These are phyloP conservation scores for Cheumatopsyche charites DNA, from an alignment of 1,140 invertebrate genomes.

Conservation along the genomic window DNA sequence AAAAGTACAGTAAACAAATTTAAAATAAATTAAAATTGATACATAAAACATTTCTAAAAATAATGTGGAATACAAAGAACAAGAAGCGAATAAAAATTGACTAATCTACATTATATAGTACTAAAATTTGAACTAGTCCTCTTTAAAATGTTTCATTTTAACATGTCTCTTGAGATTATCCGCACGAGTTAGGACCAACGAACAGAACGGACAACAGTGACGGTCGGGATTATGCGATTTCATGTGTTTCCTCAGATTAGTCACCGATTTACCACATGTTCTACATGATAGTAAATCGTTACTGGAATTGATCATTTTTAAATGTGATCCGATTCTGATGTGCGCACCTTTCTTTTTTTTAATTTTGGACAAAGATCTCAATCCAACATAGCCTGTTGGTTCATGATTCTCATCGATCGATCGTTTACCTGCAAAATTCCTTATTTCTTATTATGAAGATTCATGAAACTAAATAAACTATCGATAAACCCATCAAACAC, in stretches of 20 bases:
- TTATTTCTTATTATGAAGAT: conserved; percentile 4
- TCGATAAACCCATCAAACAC: no score
- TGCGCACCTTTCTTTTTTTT: conserved; percentile 18
- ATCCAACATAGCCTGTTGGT: conserved; percentile 30
- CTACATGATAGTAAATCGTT: conserved; percentile 61
- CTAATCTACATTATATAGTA: no score
- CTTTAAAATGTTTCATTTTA: conserved; percentile 69
- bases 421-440: conserved; percentile 43
- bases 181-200: conserved; percentile 70
- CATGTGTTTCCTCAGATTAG: conserved; percentile 74
- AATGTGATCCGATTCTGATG: conserved; percentile 2
- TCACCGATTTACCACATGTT: conserved; percentile 73
- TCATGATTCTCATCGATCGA: conserved; percentile 44
- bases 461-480: no score
- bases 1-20: no score
- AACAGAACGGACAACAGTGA: conserved; percentile 71
- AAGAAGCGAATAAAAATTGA: no score
- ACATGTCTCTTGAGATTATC: conserved; percentile 75
- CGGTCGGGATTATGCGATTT: conserved; percentile 73
- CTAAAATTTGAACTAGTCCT: not conserved
- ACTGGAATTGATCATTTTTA: conserved; percentile 23
- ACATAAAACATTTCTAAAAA: no score
- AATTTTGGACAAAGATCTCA: conserved; percentile 2
- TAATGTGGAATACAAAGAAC: no score
- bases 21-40: no score